Evolutionary conservation across 2,888 invertebrate species (phyloP), one percentile per base, ranked within the genome.

Genomic region (Lasioglossum zephyrum): DNA sequence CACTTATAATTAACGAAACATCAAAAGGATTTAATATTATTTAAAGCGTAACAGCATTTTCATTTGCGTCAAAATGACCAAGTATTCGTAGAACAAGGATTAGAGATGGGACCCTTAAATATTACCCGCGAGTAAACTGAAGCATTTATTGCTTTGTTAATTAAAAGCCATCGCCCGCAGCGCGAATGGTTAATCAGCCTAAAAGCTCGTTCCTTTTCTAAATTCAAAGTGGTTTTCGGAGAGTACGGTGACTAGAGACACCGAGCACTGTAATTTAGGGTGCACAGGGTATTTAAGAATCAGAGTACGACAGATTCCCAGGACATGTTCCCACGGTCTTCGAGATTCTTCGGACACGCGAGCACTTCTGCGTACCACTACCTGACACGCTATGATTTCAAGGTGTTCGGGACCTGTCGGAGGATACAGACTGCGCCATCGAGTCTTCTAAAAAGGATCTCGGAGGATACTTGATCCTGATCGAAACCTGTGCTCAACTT

Each of bases 261-360:
- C 8, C 44, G 4, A 66, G 13, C 39, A 39, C 63, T 73, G 75
- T 73, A 85, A 83, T 83, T 84, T 77, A 70, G 53, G 31, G 60
- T 70, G 49, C 26, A 69, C 31, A 53, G 39, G 31, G 69, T 69
- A 80, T 83, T 74, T 81, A 60, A 73, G 76, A 66, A 73, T 77
- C 57, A 41, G 81, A 60, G 39, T 75, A 81, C 69, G 70, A 78
- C 57, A 74, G 81, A 84, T 84, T 87, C 75, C 66, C 47, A 47
- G 60, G 11, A 82, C 77, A 80, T 77, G 87, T 87, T 90, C 89
- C 90, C 89, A 90, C 89, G 89, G 82, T 90, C 85, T 90, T 88
- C 81, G 74, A 79, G 84, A 85, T 89, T 79, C 81, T 76, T 88
- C 79, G 77, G 57, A 87, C 89, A 90, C 88, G 88, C 89, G 79